Evolutionary conservation across 2,113 vertebrate species (phyloP).

Genomic region (Australoheros scitulus): DNA sequence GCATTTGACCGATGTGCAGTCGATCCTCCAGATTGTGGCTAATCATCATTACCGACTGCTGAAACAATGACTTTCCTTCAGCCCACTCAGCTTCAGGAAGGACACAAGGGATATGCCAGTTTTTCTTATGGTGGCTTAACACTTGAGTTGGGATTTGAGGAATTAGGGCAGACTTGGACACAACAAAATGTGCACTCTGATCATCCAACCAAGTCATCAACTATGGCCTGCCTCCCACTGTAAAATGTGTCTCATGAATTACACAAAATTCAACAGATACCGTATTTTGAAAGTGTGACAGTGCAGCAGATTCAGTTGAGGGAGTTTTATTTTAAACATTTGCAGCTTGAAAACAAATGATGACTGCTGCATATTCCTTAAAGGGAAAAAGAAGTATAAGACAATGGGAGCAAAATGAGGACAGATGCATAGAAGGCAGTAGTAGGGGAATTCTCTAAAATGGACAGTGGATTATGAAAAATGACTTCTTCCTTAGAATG

Average conservation of each 20-base stretch:
- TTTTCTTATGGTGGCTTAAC: conserved; percentile 69
- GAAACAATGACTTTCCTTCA: conserved; percentile 80
- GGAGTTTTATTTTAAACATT: conserved; percentile 31
- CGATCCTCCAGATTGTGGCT: conserved; percentile 80
- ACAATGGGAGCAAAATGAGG: conserved; percentile 51
- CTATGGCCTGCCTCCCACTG: conserved; percentile 19
- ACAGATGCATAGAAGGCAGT: conserved; percentile 51
- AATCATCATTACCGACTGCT: conserved; percentile 77
- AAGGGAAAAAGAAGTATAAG: conserved; percentile 16
- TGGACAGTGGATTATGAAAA: conserved; percentile 86
- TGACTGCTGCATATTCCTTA: conserved; percentile 26
- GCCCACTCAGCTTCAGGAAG: conserved; percentile 76
- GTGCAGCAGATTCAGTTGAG: neutral
- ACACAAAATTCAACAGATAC: neutral
- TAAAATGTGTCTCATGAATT: conserved; percentile 28
- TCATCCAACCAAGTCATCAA: conserved; percentile 61
- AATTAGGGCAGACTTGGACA: conserved; percentile 72
- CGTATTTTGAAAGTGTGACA: conserved; percentile 7
- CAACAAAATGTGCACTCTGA: conserved; percentile 66
- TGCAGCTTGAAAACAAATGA: conserved; percentile 23
- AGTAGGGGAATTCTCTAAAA: conserved; percentile 60
- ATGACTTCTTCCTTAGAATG: conserved; percentile 83
- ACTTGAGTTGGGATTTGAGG: conserved; percentile 71
- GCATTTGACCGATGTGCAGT: conserved; percentile 82
- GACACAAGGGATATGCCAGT: conserved; percentile 72